Evolutionary conservation across 2,113 vertebrate species (phyloP).

Genomic region (Austrofundulus limnaeus): DNA sequence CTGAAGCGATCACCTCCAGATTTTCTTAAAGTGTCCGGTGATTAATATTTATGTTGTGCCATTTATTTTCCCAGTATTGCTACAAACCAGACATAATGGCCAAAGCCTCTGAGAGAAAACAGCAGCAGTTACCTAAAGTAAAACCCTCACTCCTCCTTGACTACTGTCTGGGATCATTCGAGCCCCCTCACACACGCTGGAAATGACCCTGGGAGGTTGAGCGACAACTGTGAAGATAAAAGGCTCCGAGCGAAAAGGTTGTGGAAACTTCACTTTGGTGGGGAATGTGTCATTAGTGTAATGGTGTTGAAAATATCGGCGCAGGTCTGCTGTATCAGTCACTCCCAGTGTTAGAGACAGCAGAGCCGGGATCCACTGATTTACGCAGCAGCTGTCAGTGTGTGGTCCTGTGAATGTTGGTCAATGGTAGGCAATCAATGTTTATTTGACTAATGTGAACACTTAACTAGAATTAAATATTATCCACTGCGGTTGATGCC

Average conservation of each 20-base stretch:
- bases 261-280: constrained; percentile 37
- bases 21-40: constrained; percentile 18
- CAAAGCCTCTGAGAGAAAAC: constrained; percentile 36
- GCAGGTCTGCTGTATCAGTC: constrained; percentile 15
- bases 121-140: constrained; percentile 27
- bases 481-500: too few species aligned
- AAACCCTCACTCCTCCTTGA: constrained; percentile 40
- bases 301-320: constrained; percentile 47
- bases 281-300: constrained; percentile 52
- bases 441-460: background rate
- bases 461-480: background rate
- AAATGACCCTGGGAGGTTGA: constrained; percentile 56
- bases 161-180: constrained; percentile 50
- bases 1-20: constrained; percentile 39
- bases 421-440: background rate
- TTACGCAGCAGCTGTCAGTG: background rate
- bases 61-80: constrained; percentile 16
- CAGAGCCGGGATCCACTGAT: background rate
- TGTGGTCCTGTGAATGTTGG: background rate
- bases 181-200: constrained; percentile 45
- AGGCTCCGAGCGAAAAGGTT: constrained; percentile 44
- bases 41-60: background rate
- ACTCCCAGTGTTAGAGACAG: constrained; percentile 22
- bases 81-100: constrained; percentile 26
- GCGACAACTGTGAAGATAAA: constrained; percentile 60